Evolutionary conservation across 2,797 vertebrate genomes (phyloP), one percentile per base, ranked within the genome.

Genomic region (Champsocephalus esox): DNA sequence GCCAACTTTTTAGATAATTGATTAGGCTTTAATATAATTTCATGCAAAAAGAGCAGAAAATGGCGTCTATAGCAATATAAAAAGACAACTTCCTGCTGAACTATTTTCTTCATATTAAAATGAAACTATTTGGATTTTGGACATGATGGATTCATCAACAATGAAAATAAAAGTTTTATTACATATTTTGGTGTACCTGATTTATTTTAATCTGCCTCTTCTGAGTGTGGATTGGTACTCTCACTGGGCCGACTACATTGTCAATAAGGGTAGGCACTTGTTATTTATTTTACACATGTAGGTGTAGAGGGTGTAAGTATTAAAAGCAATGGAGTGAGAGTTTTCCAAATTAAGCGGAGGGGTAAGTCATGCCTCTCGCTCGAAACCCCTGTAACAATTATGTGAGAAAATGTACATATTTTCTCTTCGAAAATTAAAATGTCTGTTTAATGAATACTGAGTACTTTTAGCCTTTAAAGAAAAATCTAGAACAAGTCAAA

Each of bases 281-380:
- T 51, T 78, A 62, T 79, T 79, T 48, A 73, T 81, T 68, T 68
- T 4, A 58, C 45, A 75, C 44, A 68, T 81, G 75, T 70, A 73
- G 78, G 52, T 74, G 50, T 63, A 73, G 66, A 72, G 73, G 60
- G n/a, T 9, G 6, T 34, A 34, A 38, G 34, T 38, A 61, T 58
- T 55, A 75, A 79, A 57, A 68, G 64, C 48, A 4, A 66, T 49
- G 49, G 12, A 52, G 58, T 70, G 52, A 69, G 65, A 50, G 24
- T 71, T 87, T 77, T 66, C 34, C 44, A 44, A 72, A 65, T 73
- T 19, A 43, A 46, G 28, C 19, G 16, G 12, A 21, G 52, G 63
- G 56, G 34, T 63, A 49, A 64, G 50, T 58, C 48, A 55, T 24
- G 48, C 14, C 55, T 72, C 70, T 72, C 70, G 54, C 70, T 65